phyloP scores from a whole-genome alignment of 2,888 invertebrate genomes.

The Ophraella communa region DNA sequence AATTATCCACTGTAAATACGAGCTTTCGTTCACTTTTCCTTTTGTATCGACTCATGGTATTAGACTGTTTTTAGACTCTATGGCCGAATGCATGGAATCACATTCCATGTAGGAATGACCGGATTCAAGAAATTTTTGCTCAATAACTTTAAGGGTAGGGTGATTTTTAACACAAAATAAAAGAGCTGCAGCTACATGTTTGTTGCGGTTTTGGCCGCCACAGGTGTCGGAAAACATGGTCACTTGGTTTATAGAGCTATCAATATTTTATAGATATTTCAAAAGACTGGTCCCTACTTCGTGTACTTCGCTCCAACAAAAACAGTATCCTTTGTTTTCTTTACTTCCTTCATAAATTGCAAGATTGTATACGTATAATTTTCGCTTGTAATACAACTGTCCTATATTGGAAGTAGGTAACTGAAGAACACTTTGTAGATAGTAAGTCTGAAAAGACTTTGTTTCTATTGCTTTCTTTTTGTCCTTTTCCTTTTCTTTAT shows the following conservation, averaged over 20 bases:
- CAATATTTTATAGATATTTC: not conserved
- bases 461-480: too few species aligned
- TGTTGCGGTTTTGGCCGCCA: slow-evolving; percentile 46
- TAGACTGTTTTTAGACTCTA: too few species aligned
- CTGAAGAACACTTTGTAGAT: not conserved
- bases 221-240: slow-evolving; percentile 43
- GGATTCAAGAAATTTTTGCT: slow-evolving; percentile 38
- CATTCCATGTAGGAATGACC: slow-evolving; percentile 35
- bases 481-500: too few species aligned
- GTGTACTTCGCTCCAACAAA: too few species aligned
- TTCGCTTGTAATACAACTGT: not conserved
- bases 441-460: too few species aligned
- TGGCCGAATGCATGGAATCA: slow-evolving; percentile 40
- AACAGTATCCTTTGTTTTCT: not conserved
- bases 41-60: too few species aligned
- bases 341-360: not conserved
- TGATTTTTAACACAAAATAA: slow-evolving; percentile 38
- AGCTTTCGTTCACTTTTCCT: too few species aligned
- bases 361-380: not conserved
- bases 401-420: not conserved
- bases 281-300: too few species aligned
- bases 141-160: slow-evolving; percentile 35
- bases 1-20: too few species aligned
- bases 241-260: not conserved
- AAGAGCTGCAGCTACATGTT: slow-evolving; percentile 42